phyloP scores from a whole-genome alignment of 2,888 invertebrate genomes.

The Euzetes globulus region DNA sequence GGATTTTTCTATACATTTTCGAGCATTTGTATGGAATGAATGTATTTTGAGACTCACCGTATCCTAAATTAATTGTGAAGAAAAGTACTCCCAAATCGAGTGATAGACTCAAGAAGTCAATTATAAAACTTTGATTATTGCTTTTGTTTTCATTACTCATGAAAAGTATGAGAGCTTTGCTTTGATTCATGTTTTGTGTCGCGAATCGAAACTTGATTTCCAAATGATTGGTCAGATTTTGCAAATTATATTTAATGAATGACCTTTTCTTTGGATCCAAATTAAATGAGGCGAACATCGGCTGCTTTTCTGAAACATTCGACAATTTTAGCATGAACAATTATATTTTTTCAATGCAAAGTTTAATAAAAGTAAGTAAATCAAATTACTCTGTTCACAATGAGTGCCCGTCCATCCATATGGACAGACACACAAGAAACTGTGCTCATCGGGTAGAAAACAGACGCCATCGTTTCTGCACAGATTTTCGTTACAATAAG shows the following conservation, averaged over 20 bases:
- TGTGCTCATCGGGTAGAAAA: background rate
- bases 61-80: slow-evolving; percentile 29
- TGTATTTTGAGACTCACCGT: slow-evolving; percentile 15
- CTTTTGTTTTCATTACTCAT: background rate
- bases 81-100: background rate
- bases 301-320: background rate
- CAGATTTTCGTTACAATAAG: background rate
- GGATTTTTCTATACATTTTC: too few relatives aligned
- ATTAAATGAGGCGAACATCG: slow-evolving; percentile 6
- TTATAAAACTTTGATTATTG: background rate
- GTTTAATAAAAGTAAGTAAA: background rate
- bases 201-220: slow-evolving; percentile 34
- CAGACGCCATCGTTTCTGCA: slow-evolving; percentile 29
- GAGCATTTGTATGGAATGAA: background rate
- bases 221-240: slow-evolving; percentile 26
- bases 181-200: slow-evolving; percentile 16
- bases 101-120: slow-evolving; percentile 29
- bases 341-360: too few relatives aligned
- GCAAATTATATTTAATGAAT: slow-evolving; percentile 21
- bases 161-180: slow-evolving; percentile 31
- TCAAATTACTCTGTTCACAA: slow-evolving; percentile 28
- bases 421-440: slow-evolving; percentile 26
- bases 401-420: slow-evolving; percentile 12
- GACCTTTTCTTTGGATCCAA: background rate
- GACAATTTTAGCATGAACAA: background rate